Conservation (phyloP, 2,888 invertebrate genomes). For the Cinara cedri region DNA sequence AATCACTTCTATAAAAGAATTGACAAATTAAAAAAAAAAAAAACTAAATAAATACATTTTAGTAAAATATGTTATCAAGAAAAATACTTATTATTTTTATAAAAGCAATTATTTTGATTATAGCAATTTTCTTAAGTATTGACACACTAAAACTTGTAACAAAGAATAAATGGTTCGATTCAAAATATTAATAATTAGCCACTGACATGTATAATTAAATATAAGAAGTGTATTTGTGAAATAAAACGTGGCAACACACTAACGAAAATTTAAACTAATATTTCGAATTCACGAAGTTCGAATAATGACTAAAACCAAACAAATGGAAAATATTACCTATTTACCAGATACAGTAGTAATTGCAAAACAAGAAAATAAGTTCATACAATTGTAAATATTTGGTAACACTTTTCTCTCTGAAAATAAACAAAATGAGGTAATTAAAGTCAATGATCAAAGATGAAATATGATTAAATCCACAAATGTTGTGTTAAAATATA, state of each 20-base stretch:
- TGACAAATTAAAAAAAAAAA: no score
- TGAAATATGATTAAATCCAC: neutral
- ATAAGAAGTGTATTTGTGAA: neutral
- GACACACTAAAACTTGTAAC: no score
- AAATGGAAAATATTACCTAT: neutral
- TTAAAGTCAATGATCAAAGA: constrained; percentile 21
- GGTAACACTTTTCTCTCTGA: constrained; percentile 34
- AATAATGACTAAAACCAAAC: neutral
- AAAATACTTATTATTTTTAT: neutral
- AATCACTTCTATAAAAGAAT: no score
- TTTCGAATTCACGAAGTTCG: no score
- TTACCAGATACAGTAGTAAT: neutral
- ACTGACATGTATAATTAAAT: neutral
- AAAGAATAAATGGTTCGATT: neutral
- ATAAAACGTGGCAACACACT: neutral
- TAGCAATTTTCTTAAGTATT: neutral
- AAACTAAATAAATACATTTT: neutral
- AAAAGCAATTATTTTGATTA: constrained; percentile 11
- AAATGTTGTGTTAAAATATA: neutral
- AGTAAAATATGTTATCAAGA: neutral
- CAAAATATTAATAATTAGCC: neutral
- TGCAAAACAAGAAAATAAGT: neutral
- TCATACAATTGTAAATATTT: constrained; percentile 33
- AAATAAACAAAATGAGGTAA: constrained; percentile 20
- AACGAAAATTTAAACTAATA: neutral